Conservation (phyloP, 2,113 vertebrate species). For the Peromyscus maniculatus region DNA sequence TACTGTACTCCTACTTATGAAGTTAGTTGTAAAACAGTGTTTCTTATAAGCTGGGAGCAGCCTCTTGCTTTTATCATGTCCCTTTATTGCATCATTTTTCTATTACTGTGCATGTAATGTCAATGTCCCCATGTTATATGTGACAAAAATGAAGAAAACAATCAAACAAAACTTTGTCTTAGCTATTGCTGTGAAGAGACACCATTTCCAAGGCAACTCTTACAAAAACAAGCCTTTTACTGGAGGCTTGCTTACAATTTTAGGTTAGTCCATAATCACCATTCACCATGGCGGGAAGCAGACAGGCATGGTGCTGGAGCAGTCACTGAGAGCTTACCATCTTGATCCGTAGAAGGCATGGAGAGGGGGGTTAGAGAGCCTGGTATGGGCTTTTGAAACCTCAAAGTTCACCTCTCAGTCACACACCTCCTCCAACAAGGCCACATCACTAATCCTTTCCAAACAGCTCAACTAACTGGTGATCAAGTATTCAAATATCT, state of each 20-base stretch:
- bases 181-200: not conserved
- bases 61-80: not conserved
- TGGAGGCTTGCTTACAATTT: not conserved
- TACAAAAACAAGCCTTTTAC: not conserved
- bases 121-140: not conserved
- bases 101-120: not conserved
- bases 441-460: not conserved
- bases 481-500: not conserved
- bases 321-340: not conserved
- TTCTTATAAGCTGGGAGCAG: not conserved
- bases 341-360: accelerated
- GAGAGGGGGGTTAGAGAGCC: not conserved
- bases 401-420: not conserved
- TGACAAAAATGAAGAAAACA: not conserved
- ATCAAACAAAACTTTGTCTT: not conserved
- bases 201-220: not conserved
- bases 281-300: not conserved
- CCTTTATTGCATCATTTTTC: too few species aligned
- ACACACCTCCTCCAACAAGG: not conserved
- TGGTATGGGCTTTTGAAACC: not conserved
- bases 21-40: not conserved
- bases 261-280: not conserved
- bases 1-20: not conserved
- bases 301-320: not conserved
- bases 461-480: not conserved